Base-by-base conservation (phyloP, 2,113 vertebrate genomes). In the Recurvirostra avosetta region DNA sequence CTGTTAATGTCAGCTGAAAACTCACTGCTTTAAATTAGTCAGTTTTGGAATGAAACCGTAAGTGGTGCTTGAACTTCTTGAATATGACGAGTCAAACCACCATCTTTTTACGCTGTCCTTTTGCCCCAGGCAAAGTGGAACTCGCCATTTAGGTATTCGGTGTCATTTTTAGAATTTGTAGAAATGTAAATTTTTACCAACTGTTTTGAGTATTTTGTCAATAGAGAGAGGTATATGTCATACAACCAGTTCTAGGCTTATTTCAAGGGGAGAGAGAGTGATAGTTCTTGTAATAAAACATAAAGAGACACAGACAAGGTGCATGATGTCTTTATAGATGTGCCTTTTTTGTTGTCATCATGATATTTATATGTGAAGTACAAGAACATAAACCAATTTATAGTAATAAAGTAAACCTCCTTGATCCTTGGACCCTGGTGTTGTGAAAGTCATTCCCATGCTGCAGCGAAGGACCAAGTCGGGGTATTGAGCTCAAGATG, bases 191-290 rank as follows among this genome's bases (percentile, higher is more conserved):
- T 86, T 96, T 97, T 97, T 85, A 94, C 91, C 67, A 80, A 15
- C 47, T 88, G 92, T 96, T 97, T 55, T 81, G 32, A n/a, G 45
- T 91, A 91, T 94, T 97, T 96, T 96, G 67, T 94, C 71, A 94
- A 45, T 87, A 77, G 25, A 62, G 53, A 53, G 71, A 74, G 56
- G 70, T 59, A 8, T 47, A 15, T 50, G 36, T 40, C 43, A 67
- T 27, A 30, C 29, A 30, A 21, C 22, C 61, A 10, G 18, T 32
- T 68, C 50, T 13, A 65, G 83, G 75, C 40, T 78, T 43, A 20
- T 45, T 74, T 55, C 43, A 40, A 59, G n/a, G 6, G 55, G 41
- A n/a, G 58, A 58, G 58, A 58, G 55, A 15, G 8, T 1, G 65
- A 18, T 11, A 12, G 70, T n/a, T 68, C 75, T 23, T 26, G 29